Evolutionary conservation across 1,140 invertebrate genomes (phyloP), one percentile per base, ranked within the genome.

Genomic region (Zaprionus camerounensis): DNA sequence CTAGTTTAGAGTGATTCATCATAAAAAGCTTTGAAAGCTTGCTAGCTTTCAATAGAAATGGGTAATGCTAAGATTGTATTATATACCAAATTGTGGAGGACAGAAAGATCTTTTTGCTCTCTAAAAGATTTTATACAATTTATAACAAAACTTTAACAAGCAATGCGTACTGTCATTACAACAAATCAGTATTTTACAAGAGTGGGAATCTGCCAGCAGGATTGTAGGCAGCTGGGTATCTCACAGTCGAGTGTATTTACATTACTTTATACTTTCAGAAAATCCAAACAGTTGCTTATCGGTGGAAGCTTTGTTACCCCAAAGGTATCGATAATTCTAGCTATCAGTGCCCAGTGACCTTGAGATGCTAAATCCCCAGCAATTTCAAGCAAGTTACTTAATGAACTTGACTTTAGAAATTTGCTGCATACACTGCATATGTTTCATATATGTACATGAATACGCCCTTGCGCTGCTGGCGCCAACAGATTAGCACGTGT

Each of bases 401-500:
- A 13, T 38, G 3, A 38, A 38, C 36, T 15, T 38, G 13, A 5
- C 13, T 12, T 13, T 38, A 5, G 12, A 38, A 15, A 5, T 38
- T 38, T 38, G 13, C 4, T n/a, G n/a, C n/a, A 44, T 17, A 44
- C 41, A 17, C 15, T 6, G n/a, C n/a, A 6, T 17, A 44, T 44
- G n/a, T 9, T 17, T n/a, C n/a, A 17, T 46, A 46, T 38, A 38
- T 38, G 13, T 15, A 38, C 13, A 38, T 38, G 4, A 38, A 38
- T 17, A 7, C 31, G 7, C 31, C 41, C 41, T 17, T 17, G n/a
- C 15, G 41, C n/a, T 46, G 41, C 41, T 17, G 41, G 41, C n/a
- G 7, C 9, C n/a, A 46, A 46, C 41, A 75, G 70, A 88, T 87
- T 87, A 88, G 71, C 77, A 83, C 72, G 73, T 74, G 83, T 70